Evolutionary conservation across 2,797 vertebrate genomes (phyloP).

Genomic region (Etheostoma nigrum): DNA sequence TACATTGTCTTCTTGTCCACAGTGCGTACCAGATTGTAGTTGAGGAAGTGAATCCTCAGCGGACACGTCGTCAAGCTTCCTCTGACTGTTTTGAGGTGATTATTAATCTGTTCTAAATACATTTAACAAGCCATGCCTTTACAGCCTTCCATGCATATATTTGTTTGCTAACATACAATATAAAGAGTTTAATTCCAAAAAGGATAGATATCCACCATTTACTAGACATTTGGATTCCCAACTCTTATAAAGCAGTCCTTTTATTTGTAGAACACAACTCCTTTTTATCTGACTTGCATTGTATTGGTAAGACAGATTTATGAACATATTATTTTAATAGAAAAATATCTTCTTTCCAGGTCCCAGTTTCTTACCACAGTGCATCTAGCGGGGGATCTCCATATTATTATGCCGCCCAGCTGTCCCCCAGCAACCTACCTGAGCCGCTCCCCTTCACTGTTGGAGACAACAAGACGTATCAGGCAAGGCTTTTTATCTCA

Average conservation of each 20-base stretch:
- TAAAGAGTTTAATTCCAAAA: neutral
- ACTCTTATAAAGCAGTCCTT: neutral
- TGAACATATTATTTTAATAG: slow-evolving; percentile 8
- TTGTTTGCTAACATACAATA: neutral
- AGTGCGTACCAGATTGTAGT: slow-evolving; percentile 98
- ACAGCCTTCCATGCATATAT: neutral
- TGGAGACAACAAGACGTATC: slow-evolving; percentile 98
- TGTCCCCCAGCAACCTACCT: slow-evolving; percentile 92
- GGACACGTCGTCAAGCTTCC: slow-evolving; percentile 90
- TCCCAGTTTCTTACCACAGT: slow-evolving; percentile 92
- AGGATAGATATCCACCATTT: neutral
- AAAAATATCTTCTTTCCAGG: slow-evolving; percentile 69
- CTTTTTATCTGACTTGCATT: neutral
- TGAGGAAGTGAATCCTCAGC: slow-evolving; percentile 92
- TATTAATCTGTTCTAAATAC: slow-evolving; percentile 12
- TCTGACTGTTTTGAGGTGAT: slow-evolving; percentile 93
- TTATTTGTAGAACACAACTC: neutral
- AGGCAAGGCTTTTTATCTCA: slow-evolving; percentile 69
- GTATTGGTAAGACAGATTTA: slow-evolving; percentile 3
- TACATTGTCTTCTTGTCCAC: slow-evolving; percentile 18
- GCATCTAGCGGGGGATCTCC: slow-evolving; percentile 89
- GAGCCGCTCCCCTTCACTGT: slow-evolving; percentile 96
- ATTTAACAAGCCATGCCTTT: neutral
- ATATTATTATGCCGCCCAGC: slow-evolving; percentile 96
- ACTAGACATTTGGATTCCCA: neutral